phyloP scores from a whole-genome alignment of 2,888 invertebrate species.

The Microctonus brassicae region DNA sequence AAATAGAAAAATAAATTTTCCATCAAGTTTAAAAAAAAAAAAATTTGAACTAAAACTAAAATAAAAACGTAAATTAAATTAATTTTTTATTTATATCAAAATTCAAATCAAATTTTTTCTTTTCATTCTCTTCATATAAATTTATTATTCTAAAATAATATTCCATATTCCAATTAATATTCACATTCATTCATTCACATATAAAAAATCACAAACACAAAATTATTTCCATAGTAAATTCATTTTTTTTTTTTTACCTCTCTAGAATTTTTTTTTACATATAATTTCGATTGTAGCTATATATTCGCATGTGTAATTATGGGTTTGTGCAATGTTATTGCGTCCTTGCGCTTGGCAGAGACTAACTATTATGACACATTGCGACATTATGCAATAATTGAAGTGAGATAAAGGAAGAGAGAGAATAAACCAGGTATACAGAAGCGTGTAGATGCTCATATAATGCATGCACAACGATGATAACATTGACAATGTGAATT shows the following conservation, averaged over 20 bases:
- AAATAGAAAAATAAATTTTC: no score
- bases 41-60: no score
- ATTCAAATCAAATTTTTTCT: no score
- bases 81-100: no score
- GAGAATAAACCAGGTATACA: neutral
- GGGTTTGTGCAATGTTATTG: conserved; percentile 2
- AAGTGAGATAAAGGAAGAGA: conserved; percentile 1
- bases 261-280: neutral
- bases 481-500: conserved; percentile 27
- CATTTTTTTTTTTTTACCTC: neutral
- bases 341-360: conserved; percentile 28
- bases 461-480: conserved; percentile 19
- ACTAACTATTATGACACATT: conserved; percentile 17
- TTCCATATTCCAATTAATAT: no score
- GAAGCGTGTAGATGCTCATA: conserved; percentile 18
- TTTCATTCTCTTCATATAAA: no score
- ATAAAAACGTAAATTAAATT: no score
- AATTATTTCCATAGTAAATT: no score
- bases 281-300: neutral
- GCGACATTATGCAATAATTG: conserved; percentile 30
- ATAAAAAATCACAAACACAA: no score
- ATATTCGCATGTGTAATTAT: conserved; percentile 14
- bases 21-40: no score
- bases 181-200: neutral
- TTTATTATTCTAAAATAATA: no score